Base-by-base conservation (phyloP, 2,888 invertebrate genomes). In the Encarsia formosa region DNA sequence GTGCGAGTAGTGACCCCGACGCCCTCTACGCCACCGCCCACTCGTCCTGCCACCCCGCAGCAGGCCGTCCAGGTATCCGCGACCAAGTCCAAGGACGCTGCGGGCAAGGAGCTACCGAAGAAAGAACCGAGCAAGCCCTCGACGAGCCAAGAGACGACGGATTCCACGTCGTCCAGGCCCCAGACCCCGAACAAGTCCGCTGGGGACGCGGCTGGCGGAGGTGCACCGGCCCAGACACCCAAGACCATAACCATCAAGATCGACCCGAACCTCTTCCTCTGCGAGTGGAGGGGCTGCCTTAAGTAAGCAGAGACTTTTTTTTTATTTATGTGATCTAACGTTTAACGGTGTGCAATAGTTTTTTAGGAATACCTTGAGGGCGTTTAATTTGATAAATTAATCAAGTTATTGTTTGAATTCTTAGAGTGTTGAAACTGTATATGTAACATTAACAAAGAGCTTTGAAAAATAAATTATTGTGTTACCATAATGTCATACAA, bases 221-320 rank as follows among this genome's bases (percentile, higher is more conserved):
- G n/a, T n/a, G 31, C 18, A 50, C 24, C 29, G 57, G 9, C 42
- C 6, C 9, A 18, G 9, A 18, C 44, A 5, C 65, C 50, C 31
- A 73, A 73, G 49, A 71, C 71, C 13, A 69, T 74, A 34, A 73
- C 73, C 5, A 72, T 74, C 26, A 74, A 73, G 58, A 70, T 73
- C 20, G 73, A 74, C 54, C 73, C 73, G 0, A 72, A 72, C 51
- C 67, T 72, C 4, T 73, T 67, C 52, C 56, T 94, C 47, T 97
- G 97, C 72, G 96, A 96, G 72, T 97, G 97, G 97, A 83, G 87
- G 50, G 91, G 91, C 19, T 97, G 97, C 74, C 84, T 79, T 65
- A 78, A 77, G 81, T 72, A 61, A 56, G 51, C 18, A 32, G 15
- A 39, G 19, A 22, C 9, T 35, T 54, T 32, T n/a, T 52, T 48